phyloP scores from a whole-genome alignment of 2,888 invertebrate species.

The Ectobius pallidus region DNA sequence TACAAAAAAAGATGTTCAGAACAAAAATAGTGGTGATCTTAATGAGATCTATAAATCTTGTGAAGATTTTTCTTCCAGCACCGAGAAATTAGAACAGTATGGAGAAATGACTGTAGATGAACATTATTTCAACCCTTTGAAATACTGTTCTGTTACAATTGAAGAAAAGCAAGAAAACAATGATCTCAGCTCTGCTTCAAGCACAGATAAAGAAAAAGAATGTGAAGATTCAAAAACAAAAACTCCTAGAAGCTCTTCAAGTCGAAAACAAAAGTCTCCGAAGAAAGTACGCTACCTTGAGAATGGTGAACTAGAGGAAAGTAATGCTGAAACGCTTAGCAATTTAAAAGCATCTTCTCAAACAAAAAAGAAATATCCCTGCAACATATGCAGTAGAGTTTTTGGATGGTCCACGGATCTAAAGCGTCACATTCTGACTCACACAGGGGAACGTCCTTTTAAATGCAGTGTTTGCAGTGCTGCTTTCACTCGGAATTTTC shows the following conservation, averaged over 20 bases:
- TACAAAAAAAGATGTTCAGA: too few species aligned
- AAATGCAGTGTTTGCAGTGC: constrained; percentile 53
- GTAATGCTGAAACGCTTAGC: not conserved
- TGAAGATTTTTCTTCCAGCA: too few species aligned
- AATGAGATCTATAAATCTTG: too few species aligned
- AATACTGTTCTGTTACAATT: constrained; percentile 51
- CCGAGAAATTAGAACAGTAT: not conserved
- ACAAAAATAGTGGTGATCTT: too few species aligned
- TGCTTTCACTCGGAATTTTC: constrained; percentile 54
- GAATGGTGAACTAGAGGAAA: constrained; percentile 5
- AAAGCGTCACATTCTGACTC: constrained; percentile 55
- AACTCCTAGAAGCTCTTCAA: constrained; percentile 31
- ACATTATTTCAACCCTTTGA: constrained; percentile 50
- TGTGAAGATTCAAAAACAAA: not conserved
- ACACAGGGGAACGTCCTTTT: constrained; percentile 55
- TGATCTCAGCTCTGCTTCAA: not conserved
- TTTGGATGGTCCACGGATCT: constrained; percentile 57
- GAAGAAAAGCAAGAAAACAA: constrained; percentile 36
- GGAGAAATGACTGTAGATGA: constrained; percentile 32
- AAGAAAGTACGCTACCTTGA: constrained; percentile 41
- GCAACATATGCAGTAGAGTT: constrained; percentile 52
- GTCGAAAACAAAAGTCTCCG: constrained; percentile 43
- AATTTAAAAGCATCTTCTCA: not conserved
- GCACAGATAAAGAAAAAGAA: not conserved
- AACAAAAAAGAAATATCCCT: constrained; percentile 50